Percentiles rank a stretch among this genome's conserved stretches.
phyloP scores from a whole-genome alignment of 2,888 invertebrate genomes.

The Stenolophus ochropezus region DNA sequence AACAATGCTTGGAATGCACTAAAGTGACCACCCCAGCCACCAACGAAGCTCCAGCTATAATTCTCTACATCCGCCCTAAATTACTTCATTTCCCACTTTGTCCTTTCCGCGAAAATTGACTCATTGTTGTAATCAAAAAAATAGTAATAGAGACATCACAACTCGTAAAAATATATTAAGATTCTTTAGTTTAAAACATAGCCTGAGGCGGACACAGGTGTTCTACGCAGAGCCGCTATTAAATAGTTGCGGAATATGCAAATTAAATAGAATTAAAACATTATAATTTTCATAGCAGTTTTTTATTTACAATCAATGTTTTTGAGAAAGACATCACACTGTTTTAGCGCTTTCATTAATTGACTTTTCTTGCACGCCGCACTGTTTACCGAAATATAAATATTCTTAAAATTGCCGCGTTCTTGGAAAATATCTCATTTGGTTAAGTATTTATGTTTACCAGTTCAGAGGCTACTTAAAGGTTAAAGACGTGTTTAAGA shows the following conservation, averaged over 20 bases:
- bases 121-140: conserved; percentile 15
- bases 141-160: conserved; percentile 33
- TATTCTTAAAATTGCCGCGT: conserved; percentile 53
- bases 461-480: conserved; percentile 55
- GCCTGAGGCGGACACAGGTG: conserved; percentile 51
- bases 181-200: conserved; percentile 2
- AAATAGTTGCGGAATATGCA: not conserved
- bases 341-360: conserved; percentile 38
- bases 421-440: conserved; percentile 58
- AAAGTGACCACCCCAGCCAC: conserved; percentile 46
- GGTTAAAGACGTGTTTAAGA: conserved; percentile 40
- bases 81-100: conserved; percentile 20
- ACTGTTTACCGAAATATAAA: conserved; percentile 57
- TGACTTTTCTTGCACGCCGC: not conserved
- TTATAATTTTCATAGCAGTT: too few relatives aligned
- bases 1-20: conserved; percentile 49
- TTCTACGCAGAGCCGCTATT: conserved; percentile 7
- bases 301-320: not conserved
- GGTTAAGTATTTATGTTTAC: conserved; percentile 49
- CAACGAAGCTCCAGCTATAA: conserved; percentile 7
- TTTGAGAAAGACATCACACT: not conserved
- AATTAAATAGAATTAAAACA: too few relatives aligned
- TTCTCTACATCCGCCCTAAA: not conserved
- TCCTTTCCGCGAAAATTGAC: not conserved
- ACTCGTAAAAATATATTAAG: not conserved